phyloP scores from a whole-genome alignment of 2,888 invertebrate genomes.

The Trimorus sp. region DNA sequence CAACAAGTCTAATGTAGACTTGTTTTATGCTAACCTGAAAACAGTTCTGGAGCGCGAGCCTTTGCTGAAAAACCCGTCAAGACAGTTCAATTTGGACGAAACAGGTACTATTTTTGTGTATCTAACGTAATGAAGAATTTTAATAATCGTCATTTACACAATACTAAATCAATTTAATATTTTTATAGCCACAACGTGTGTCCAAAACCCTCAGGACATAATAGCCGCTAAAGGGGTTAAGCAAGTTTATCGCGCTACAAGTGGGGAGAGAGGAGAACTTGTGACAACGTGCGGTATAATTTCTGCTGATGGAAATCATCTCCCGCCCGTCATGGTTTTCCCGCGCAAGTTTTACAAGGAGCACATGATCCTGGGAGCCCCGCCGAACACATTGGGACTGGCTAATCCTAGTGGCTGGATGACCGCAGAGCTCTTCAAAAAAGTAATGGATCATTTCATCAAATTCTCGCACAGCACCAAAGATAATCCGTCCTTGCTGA shows the following conservation, averaged over 20 bases:
- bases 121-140: neutral
- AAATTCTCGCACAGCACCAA: slow-evolving; percentile 68
- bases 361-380: slow-evolving; percentile 50
- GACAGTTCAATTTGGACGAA: slow-evolving; percentile 74
- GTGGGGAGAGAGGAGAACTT: slow-evolving; percentile 76
- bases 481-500: slow-evolving; percentile 66
- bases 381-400: slow-evolving; percentile 54
- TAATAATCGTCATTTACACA: neutral
- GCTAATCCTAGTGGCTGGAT: slow-evolving; percentile 65
- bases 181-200: slow-evolving; percentile 69
- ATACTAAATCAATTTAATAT: slow-evolving; percentile 12
- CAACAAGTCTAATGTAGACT: slow-evolving; percentile 41
- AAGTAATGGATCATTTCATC: slow-evolving; percentile 73
- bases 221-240: slow-evolving; percentile 76
- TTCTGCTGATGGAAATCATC: slow-evolving; percentile 74
- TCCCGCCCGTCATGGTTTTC: slow-evolving; percentile 75
- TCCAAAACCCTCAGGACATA: slow-evolving; percentile 76
- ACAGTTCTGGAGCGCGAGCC: slow-evolving; percentile 9
- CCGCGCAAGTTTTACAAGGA: slow-evolving; percentile 53
- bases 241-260: slow-evolving; percentile 77
- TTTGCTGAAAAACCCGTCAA: slow-evolving; percentile 54
- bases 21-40: slow-evolving; percentile 41
- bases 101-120: slow-evolving; percentile 58
- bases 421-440: slow-evolving; percentile 52
- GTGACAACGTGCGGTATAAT: slow-evolving; percentile 75